Conservation (phyloP, 2,888 invertebrate species). For the Eulithis prunata region DNA sequence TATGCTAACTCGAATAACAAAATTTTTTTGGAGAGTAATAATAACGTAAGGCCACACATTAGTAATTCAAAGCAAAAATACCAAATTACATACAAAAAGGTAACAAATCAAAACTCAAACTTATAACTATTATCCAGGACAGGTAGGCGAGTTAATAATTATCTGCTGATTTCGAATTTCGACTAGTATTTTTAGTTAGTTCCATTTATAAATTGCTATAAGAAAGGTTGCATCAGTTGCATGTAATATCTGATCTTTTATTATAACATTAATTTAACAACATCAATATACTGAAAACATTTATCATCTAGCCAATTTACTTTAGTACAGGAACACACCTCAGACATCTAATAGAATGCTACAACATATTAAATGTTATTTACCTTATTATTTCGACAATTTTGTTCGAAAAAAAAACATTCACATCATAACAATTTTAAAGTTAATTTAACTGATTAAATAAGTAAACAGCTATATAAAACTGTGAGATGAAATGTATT, state of each 20-base stretch:
- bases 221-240: slow-evolving; percentile 5
- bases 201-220: slow-evolving; percentile 12
- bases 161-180: slow-evolving; percentile 25
- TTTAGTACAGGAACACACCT: slow-evolving; percentile 32
- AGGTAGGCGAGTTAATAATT: neutral
- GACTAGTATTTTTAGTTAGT: slow-evolving; percentile 29
- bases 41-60: slow-evolving; percentile 22
- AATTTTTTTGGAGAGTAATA: neutral
- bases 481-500: slow-evolving; percentile 7
- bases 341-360: slow-evolving; percentile 26
- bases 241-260: slow-evolving; percentile 21
- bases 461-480: neutral
- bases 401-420: slow-evolving; percentile 30
- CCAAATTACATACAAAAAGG: slow-evolving; percentile 32
- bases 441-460: slow-evolving; percentile 11
- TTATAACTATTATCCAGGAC: slow-evolving; percentile 12
- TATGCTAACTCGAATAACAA: slow-evolving; percentile 1
- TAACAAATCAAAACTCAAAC: slow-evolving; percentile 33
- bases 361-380: slow-evolving; percentile 16
- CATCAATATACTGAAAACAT: slow-evolving; percentile 30
- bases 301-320: slow-evolving; percentile 31
- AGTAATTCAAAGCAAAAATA: slow-evolving; percentile 44
- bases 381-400: slow-evolving; percentile 15
- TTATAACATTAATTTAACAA: slow-evolving; percentile 28
- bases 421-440: slow-evolving; percentile 24